Percentiles rank a stretch among this genome's conserved stretches.
Conservation (phyloP, 2,797 vertebrate species). For the Microchirus variegatus region DNA sequence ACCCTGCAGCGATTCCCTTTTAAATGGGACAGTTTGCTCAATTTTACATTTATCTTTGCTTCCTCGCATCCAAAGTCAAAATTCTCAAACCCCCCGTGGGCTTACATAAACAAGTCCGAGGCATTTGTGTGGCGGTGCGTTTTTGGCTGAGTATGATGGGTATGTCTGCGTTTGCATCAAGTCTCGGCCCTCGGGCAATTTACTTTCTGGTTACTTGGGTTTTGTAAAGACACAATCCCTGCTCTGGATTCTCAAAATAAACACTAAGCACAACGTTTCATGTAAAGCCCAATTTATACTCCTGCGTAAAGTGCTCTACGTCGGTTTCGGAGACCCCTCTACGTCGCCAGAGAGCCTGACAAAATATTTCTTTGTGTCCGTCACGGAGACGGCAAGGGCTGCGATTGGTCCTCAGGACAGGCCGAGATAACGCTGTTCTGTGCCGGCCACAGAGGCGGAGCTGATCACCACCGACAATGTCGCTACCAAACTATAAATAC, state of each 20-base stretch:
- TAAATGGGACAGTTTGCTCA: slow-evolving; percentile 41
- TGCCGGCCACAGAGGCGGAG: too few relatives aligned
- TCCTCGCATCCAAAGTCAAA: slow-evolving; percentile 36
- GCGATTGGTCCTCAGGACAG: too few relatives aligned
- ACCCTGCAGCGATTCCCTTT: slow-evolving; percentile 24
- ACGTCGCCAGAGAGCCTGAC: too few relatives aligned
- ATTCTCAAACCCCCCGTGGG: slow-evolving; percentile 25
- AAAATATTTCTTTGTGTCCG: too few relatives aligned
- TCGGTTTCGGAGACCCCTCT: too few relatives aligned
- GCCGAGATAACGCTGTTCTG: too few relatives aligned
- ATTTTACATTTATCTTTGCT: slow-evolving; percentile 40
- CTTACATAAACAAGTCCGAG: slow-evolving; percentile 14
- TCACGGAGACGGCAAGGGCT: too few relatives aligned
- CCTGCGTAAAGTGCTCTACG: too few relatives aligned
- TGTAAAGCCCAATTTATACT: too few relatives aligned
- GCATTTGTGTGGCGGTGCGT: slow-evolving; percentile 16
- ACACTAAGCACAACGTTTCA: slow-evolving; percentile 1
- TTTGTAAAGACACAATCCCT: slow-evolving; percentile 36
- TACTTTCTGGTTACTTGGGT: slow-evolving; percentile 41
- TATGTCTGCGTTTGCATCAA: slow-evolving; percentile 31
- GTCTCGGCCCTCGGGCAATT: slow-evolving; percentile 21
- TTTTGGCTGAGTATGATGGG: slow-evolving; percentile 31
- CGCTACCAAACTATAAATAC: too few relatives aligned
- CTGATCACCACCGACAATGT: too few relatives aligned
- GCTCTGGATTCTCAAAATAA: slow-evolving; percentile 34